Percentiles rank a stretch among this genome's conserved stretches.
Conservation (phyloP, 2,888 invertebrate genomes). For the Byasa hedistus region DNA sequence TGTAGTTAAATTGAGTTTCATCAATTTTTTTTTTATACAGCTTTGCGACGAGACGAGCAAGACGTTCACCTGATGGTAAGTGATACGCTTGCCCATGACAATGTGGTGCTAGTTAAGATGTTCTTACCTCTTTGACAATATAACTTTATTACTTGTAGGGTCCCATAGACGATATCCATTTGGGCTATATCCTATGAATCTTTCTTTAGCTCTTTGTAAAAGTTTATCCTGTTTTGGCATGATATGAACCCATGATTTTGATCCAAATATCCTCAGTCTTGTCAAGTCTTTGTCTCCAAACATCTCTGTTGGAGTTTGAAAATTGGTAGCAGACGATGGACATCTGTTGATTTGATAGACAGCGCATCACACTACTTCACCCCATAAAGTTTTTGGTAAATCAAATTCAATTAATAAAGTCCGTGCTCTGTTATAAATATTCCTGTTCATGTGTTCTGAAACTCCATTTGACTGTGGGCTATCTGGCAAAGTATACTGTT, state of each 20-base stretch:
- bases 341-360: conserved; percentile 20
- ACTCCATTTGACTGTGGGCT: conserved; percentile 34
- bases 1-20: no score
- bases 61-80: no score
- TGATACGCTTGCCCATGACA: no score
- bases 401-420: conserved; percentile 31
- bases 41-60: no score
- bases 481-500: conserved; percentile 32
- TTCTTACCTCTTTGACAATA: no score
- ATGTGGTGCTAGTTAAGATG: no score
- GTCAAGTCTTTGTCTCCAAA: conserved; percentile 26
- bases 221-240: no score
- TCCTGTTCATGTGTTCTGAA: conserved; percentile 33
- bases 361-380: conserved; percentile 27
- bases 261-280: conserved; percentile 30
- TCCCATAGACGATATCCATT: no score
- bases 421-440: conserved; percentile 32
- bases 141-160: no score
- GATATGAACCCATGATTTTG: conserved; percentile 30
- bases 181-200: no score
- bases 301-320: conserved; percentile 22
- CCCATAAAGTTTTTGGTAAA: conserved; percentile 25
- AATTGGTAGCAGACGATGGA: conserved; percentile 16
- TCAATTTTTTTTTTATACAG: no score
- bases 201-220: no score